Evolutionary conservation across 2,113 vertebrate genomes (phyloP).

Genomic region (Lepus timidus): DNA sequence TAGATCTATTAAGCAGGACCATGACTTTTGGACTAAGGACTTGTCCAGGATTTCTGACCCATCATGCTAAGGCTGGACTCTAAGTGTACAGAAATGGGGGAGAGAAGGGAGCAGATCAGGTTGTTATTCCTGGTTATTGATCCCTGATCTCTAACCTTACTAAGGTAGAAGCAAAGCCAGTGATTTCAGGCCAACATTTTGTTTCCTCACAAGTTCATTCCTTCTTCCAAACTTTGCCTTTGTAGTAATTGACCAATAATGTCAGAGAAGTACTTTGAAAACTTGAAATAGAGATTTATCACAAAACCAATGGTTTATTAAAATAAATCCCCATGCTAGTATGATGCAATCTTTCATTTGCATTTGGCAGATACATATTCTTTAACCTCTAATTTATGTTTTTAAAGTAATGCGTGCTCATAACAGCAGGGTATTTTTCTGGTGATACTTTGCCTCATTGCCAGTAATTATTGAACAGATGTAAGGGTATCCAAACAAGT

Average conservation of each 20-base stretch:
- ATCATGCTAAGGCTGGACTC: neutral
- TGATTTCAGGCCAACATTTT: neutral
- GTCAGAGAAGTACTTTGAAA: constrained; percentile 41
- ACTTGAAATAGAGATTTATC: constrained; percentile 33
- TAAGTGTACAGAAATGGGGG: neutral
- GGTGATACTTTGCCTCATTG: constrained; percentile 65
- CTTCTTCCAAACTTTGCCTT: constrained; percentile 12
- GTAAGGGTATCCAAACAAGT: constrained; percentile 64
- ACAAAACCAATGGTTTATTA: constrained; percentile 49
- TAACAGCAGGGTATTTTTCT: constrained; percentile 62
- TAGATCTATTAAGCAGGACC: neutral
- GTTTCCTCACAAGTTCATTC: neutral
- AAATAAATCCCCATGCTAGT: neutral
- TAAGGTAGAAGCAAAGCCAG: neutral
- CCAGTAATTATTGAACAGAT: constrained; percentile 71
- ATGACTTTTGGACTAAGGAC: neutral
- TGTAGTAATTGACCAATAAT: constrained; percentile 44
- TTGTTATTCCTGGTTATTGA: neutral
- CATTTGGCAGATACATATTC: constrained; percentile 50
- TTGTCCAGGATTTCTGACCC: neutral
- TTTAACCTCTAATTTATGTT: constrained; percentile 61
- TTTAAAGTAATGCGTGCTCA: constrained; percentile 64
- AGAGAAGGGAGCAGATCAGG: neutral
- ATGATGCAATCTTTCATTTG: constrained; percentile 53
- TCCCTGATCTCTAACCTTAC: neutral